Percentiles rank a stretch among this genome's conserved stretches.
Evolutionary conservation across 2,888 invertebrate genomes (phyloP).

Genomic region (Drosophila mercatorum): DNA sequence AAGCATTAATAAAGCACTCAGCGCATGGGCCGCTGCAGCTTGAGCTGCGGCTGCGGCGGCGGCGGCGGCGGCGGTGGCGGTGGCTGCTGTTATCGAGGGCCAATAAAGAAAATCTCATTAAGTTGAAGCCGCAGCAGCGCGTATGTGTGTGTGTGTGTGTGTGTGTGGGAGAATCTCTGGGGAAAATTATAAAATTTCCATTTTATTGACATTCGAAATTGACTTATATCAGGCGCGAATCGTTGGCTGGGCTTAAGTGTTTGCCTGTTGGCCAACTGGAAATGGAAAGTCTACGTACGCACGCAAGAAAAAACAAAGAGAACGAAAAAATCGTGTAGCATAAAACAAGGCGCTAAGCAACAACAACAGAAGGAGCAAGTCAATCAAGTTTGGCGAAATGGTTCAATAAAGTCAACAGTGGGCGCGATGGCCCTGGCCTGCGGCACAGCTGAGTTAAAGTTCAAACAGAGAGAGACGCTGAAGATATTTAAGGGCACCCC

Average conservation of each 20-base stretch:
- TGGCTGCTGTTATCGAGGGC: conserved; percentile 53
- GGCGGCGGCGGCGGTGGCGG: neutral
- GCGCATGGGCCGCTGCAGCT: conserved; percentile 9
- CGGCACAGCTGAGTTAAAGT: conserved; percentile 56
- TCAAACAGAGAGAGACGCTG: conserved; percentile 64
- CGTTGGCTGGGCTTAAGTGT: conserved; percentile 63
- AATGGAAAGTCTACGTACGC: conserved; percentile 13
- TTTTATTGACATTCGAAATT: conserved; percentile 77
- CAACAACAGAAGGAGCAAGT: conserved; percentile 49
- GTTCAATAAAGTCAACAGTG: conserved; percentile 74
- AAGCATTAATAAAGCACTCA: conserved; percentile 58
- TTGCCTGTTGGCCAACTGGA: conserved; percentile 44
- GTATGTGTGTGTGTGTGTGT: neutral
- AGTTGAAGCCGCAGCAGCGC: conserved; percentile 57
- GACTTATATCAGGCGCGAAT: conserved; percentile 64
- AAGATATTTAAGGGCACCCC: conserved; percentile 51
- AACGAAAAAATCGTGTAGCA: conserved; percentile 15
- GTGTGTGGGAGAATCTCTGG: conserved; percentile 27
- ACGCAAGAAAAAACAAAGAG: conserved; percentile 19
- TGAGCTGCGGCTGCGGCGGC: conserved; percentile 19
- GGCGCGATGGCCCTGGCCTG: conserved; percentile 37
- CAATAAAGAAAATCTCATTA: conserved; percentile 77
- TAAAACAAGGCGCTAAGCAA: conserved; percentile 31
- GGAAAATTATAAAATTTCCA: conserved; percentile 77
- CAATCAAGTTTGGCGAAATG: conserved; percentile 74